Conservation (phyloP, 1,140 invertebrate genomes). For the Psilanteris sp. region DNA sequence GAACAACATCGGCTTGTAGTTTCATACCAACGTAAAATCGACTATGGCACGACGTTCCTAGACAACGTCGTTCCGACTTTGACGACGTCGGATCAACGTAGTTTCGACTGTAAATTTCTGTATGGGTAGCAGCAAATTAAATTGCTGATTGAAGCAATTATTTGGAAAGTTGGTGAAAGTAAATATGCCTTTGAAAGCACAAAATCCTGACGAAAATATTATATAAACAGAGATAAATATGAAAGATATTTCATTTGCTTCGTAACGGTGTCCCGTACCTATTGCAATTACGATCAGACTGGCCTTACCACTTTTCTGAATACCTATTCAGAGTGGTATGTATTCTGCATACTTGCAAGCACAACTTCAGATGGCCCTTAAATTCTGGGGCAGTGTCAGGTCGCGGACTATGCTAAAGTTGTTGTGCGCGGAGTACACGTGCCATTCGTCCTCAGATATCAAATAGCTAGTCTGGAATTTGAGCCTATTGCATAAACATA, state of each 20-base stretch:
- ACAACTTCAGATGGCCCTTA: constrained; percentile 57
- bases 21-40: no score
- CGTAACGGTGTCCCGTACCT: constrained; percentile 36
- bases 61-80: no score
- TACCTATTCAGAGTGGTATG: constrained; percentile 52
- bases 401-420: constrained; percentile 46
- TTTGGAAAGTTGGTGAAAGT: no score
- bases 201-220: no score
- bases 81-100: no score
- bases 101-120: no score
- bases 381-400: constrained; percentile 63
- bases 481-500: constrained; percentile 41
- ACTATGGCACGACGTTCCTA: no score
- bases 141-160: no score
- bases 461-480: constrained; percentile 41
- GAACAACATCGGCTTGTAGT: no score
- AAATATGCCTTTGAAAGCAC: no score
- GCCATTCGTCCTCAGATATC: constrained; percentile 55
- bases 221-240: no score
- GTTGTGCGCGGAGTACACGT: constrained; percentile 46
- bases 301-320: constrained; percentile 46
- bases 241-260: constrained; percentile 52
- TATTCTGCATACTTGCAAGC: constrained; percentile 56
- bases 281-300: constrained; percentile 44
- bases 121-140: no score